Evolutionary conservation across 1,140 invertebrate species (phyloP).

Genomic region (Conopomorpha cramerella): DNA sequence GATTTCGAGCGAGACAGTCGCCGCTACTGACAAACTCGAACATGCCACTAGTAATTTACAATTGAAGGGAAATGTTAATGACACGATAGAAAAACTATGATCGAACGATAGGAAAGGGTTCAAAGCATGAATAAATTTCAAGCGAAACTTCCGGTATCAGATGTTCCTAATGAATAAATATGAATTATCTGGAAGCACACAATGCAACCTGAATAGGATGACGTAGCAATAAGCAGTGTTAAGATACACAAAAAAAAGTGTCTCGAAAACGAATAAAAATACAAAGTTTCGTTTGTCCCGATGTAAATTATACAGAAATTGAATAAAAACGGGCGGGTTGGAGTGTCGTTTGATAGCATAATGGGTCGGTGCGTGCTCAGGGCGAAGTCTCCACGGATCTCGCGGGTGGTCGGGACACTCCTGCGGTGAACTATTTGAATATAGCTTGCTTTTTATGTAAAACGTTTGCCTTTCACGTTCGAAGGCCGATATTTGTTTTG

Average conservation of each 20-base stretch:
- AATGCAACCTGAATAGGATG: too few species aligned
- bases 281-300: constrained; percentile 18
- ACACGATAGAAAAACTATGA: too few species aligned
- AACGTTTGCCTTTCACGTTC: constrained; percentile 24
- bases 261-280: constrained; percentile 13
- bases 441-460: constrained; percentile 28
- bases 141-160: too few species aligned
- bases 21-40: constrained; percentile 17
- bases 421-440: constrained; percentile 33
- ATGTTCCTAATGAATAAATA: too few species aligned
- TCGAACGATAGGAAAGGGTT: too few species aligned
- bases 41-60: constrained; percentile 9
- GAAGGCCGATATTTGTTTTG: constrained; percentile 39
- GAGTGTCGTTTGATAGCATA: constrained; percentile 38
- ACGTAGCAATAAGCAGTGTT: too few species aligned
- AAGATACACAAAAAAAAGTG: constrained; percentile 14
- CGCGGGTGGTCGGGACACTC: constrained; percentile 34
- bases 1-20: constrained; percentile 25
- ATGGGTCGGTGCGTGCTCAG: constrained; percentile 30
- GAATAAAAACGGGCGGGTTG: constrained; percentile 35
- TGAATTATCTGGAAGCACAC: too few species aligned
- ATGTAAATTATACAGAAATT: constrained; percentile 50
- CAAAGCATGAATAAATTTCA: too few species aligned
- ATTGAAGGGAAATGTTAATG: too few species aligned
- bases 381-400: constrained; percentile 14